Conservation (phyloP, 2,888 invertebrate genomes). For the Agrotis puta region DNA sequence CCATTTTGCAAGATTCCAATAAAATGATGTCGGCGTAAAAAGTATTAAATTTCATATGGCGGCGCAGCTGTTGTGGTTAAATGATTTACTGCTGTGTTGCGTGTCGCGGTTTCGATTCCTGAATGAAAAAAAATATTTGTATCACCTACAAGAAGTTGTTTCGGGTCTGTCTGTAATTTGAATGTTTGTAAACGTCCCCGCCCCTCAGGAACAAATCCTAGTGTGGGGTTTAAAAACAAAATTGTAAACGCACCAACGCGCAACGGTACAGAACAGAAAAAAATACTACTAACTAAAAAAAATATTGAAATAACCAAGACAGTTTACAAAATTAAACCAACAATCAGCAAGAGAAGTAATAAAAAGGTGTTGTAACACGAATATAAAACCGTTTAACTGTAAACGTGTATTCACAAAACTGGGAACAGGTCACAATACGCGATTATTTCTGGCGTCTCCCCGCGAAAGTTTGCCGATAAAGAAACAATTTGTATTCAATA, state of each 20-base stretch:
- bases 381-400: conserved; percentile 34
- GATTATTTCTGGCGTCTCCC: conserved; percentile 63
- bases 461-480: conserved; percentile 80
- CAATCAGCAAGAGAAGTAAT: conserved; percentile 12
- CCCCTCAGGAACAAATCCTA: too few species aligned
- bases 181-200: too few species aligned
- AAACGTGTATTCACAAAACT: conserved; percentile 42
- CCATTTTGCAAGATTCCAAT: not conserved
- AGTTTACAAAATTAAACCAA: conserved; percentile 33
- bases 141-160: too few species aligned
- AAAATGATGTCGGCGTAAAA: not conserved
- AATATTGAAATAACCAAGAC: conserved; percentile 24
- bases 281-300: too few species aligned
- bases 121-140: too few species aligned
- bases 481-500: conserved; percentile 89
- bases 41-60: conserved; percentile 28
- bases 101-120: too few species aligned
- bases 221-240: too few species aligned
- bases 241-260: too few species aligned
- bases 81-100: too few species aligned
- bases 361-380: conserved; percentile 30
- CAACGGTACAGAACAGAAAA: too few species aligned
- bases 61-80: too few species aligned
- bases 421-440: conserved; percentile 58
- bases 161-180: too few species aligned